A percentile compares a stretch with the other conserved stretches of the same genome.
phyloP scores from a whole-genome alignment of 2,113 vertebrate genomes.

The Phylloscopus trochiloides region DNA sequence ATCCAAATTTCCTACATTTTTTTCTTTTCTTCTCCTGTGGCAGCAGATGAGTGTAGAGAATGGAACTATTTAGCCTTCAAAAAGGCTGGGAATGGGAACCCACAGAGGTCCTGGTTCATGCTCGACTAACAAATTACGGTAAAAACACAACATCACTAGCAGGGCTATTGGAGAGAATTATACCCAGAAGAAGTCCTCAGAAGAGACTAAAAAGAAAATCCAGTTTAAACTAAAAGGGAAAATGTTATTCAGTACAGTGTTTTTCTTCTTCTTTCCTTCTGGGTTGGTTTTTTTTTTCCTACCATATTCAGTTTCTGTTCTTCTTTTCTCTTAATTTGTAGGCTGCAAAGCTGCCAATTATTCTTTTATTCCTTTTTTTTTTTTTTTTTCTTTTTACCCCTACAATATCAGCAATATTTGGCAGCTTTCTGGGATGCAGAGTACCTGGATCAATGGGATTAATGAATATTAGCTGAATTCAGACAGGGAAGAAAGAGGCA shows the following conservation, averaged over 20 bases:
- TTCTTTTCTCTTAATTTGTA: not conserved
- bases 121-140: slow-evolving; percentile 60
- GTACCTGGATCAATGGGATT: not conserved
- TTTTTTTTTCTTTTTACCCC: fast-evolving
- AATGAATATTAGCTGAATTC: not conserved
- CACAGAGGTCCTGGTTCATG: slow-evolving; percentile 61
- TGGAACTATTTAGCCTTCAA: slow-evolving; percentile 31
- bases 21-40: slow-evolving; percentile 54
- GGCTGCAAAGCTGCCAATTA: not conserved
- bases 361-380: not conserved
- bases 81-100: slow-evolving; percentile 23
- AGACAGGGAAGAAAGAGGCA: not conserved
- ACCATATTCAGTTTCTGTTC: not conserved
- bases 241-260: slow-evolving; percentile 11
- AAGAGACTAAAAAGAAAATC: slow-evolving; percentile 44
- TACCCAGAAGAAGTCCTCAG: slow-evolving; percentile 36
- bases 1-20: slow-evolving; percentile 55
- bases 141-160: slow-evolving; percentile 50
- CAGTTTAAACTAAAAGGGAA: slow-evolving; percentile 38
- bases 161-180: slow-evolving; percentile 39
- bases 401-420: not conserved
- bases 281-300: not conserved
- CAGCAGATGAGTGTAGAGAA: slow-evolving; percentile 32
- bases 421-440: not conserved
- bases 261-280: slow-evolving; percentile 18